A percentile compares a stretch with the other conserved stretches of the same genome.
Conservation (phyloP, 2,113 vertebrate genomes). For the Corythoichthys haematopterus region DNA sequence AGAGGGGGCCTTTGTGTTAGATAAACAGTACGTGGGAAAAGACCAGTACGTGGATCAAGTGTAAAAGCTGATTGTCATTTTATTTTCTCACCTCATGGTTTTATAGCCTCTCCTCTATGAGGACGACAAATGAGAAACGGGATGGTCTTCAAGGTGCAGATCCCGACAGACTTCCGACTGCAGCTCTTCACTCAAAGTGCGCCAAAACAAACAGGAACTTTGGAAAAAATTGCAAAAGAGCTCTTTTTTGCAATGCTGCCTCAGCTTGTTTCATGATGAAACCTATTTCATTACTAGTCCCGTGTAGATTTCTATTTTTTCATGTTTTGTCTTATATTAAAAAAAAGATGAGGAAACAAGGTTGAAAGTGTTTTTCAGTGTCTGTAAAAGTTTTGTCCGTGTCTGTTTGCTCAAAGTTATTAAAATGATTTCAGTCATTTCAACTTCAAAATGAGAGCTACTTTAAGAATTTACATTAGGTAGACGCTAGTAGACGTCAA, state of each 20-base stretch:
- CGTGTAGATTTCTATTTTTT: neutral
- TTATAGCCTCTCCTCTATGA: constrained; percentile 5
- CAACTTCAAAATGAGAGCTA: no score
- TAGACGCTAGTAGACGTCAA: no score
- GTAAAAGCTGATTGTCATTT: neutral
- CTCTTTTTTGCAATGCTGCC: neutral
- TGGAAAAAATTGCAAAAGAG: neutral
- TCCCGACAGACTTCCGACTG: neutral
- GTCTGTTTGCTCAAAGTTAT: no score
- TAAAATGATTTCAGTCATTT: no score
- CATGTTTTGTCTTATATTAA: neutral
- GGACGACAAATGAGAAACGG: neutral
- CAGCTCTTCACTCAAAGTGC: neutral
- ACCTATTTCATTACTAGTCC: neutral
- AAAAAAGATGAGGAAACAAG: neutral
- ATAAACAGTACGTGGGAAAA: no score
- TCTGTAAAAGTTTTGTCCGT: no score
- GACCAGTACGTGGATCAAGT: no score
- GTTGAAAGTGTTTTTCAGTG: no score
- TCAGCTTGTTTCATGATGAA: neutral
- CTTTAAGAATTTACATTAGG: no score
- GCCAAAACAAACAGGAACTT: neutral
- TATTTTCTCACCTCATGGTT: no score
- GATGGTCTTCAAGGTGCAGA: neutral
- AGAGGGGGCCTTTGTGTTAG: no score